These are phyloP conservation scores for Tetrax tetrax DNA, from an alignment of 2,113 vertebrate genomes.

Conservation along the genomic window DNA sequence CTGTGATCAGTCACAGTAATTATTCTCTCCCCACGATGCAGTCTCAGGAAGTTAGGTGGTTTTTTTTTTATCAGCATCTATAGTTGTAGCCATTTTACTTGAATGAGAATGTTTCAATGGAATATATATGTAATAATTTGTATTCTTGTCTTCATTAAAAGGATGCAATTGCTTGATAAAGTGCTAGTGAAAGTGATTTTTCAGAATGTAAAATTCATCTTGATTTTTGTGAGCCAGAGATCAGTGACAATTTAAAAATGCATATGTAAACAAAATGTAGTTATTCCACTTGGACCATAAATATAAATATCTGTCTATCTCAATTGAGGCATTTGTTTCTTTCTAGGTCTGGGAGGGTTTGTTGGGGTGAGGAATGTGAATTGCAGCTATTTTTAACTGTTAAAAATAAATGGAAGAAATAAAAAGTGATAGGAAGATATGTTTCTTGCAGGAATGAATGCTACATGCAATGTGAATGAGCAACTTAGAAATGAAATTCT, in stretches of 20 bases:
- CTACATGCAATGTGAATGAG: neutral
- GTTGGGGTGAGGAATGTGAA: neutral
- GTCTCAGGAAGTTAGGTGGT: neutral
- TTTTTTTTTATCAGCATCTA: neutral
- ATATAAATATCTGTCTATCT: neutral
- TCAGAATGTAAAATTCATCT: neutral
- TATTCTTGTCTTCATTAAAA: neutral
- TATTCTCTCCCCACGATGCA: neutral
- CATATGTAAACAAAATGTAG: neutral
- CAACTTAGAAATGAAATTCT: neutral
- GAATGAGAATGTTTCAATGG: neutral
- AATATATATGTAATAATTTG: neutral
- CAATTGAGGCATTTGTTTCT: accelerated
- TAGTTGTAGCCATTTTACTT: neutral
- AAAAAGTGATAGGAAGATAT: neutral
- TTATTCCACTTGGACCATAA: neutral
- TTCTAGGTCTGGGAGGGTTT: neutral
- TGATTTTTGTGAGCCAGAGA: neutral
- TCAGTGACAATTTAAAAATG: slow-evolving; percentile 2
- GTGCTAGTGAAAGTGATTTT: neutral
- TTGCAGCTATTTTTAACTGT: neutral
- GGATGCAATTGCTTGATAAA: accelerated
- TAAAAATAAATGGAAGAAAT: neutral
- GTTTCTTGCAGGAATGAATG: neutral
- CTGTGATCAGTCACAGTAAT: neutral